Base-by-base conservation (phyloP, 2,888 invertebrate species). In the Leptinotarsa tumamoca region DNA sequence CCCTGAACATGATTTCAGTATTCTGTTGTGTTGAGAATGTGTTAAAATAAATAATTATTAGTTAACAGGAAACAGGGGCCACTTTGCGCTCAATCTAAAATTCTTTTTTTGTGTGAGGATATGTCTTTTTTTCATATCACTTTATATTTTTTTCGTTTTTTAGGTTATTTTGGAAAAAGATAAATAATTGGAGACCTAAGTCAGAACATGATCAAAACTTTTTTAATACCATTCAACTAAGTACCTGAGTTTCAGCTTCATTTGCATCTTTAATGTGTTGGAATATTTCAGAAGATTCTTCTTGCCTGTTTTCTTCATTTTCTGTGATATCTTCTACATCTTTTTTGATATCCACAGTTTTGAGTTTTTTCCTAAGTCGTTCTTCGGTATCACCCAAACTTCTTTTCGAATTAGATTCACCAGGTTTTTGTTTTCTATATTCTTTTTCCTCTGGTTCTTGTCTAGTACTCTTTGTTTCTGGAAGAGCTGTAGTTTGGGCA, bases 261-360 rank as follows among this genome's bases (percentile, higher is more conserved):
- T 94, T 93, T 0, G 95, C 93, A 80, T 96, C 94, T 83, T 94
- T 94, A 3, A 97, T 94, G 86, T 97, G 97, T 85, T 97, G 95
- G 88, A 94, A 96, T 78, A 94, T 91, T 76, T 89, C 88, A 58
- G 88, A 85, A 51, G 87, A 85, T 27, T 89, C 3, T 88, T 90
- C 89, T 17, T 68, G 49, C n/a, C 66, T 71, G 17, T 56, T 51
- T 15, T 92, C 90, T 14, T 91, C 89, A 0, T 89, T 87, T 0
- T 90, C 88, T 0, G 89, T 88, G 15, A 89, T 85, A 13, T 87
- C 85, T n/a, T 71, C 52, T 17, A 61, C 88, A 21, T 91, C 89
- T 23, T 87, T 82, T 68, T 90, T 88, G 80, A 87, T 84, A 68
- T 91, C 89, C 17, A 91, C 87, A 0, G 91, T 90, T 84, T 91